phyloP scores from a whole-genome alignment of 2,888 invertebrate species.

The Callosobruchus maculatus region DNA sequence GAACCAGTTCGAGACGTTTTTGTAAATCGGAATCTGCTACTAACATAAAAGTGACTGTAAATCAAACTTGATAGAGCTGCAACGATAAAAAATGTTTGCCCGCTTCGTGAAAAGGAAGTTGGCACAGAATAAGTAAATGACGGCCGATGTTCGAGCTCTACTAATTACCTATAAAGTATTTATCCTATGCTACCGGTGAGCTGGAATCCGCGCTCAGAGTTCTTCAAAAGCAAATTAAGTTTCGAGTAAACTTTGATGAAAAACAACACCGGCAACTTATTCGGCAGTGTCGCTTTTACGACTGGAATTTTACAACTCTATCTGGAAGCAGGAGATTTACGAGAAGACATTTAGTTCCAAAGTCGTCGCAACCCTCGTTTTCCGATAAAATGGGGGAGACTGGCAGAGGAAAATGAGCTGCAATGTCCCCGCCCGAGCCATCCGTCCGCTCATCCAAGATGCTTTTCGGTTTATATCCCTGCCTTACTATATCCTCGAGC shows the following conservation, averaged over 20 bases:
- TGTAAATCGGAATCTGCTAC: too few relatives aligned
- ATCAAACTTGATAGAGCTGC: not conserved
- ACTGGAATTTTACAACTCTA: conserved; percentile 25
- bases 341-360: conserved; percentile 6
- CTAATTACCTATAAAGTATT: not conserved
- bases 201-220: conserved; percentile 6
- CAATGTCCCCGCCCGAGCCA: not conserved
- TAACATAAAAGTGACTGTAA: not conserved
- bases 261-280: conserved; percentile 23
- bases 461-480: not conserved
- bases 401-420: not conserved
- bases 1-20: too few relatives aligned
- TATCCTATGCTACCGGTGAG: not conserved
- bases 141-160: not conserved
- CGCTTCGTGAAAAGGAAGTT: not conserved
- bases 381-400: conserved; percentile 1
- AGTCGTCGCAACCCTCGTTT: conserved; percentile 4
- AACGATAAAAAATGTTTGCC: not conserved
- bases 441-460: not conserved
- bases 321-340: conserved; percentile 18
- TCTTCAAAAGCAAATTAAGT: conserved; percentile 27
- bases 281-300: conserved; percentile 21
- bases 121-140: not conserved
- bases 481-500: too few relatives aligned
- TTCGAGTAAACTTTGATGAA: conserved; percentile 24